Percentiles rank a stretch among this genome's conserved stretches.
Evolutionary conservation across 2,888 invertebrate genomes (phyloP).

Genomic region (Nomada ruficornis): DNA sequence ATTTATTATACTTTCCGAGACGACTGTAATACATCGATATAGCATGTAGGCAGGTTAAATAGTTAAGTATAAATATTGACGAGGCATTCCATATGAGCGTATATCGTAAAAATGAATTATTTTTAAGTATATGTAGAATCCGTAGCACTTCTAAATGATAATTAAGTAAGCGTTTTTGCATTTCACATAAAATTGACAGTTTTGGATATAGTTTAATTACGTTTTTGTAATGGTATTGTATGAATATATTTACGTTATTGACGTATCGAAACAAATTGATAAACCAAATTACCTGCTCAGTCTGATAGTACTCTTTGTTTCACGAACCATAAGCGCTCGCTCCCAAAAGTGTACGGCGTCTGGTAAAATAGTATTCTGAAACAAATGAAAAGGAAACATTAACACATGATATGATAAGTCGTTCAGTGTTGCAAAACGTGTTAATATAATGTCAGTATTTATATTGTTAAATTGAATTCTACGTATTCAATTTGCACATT

Average conservation of each 20-base stretch:
- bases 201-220: too few relatives aligned
- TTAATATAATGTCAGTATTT: background rate
- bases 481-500: too few relatives aligned
- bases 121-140: too few relatives aligned
- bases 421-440: background rate
- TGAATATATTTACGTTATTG: background rate
- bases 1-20: background rate
- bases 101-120: too few relatives aligned
- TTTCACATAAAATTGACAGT: too few relatives aligned
- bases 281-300: slow-evolving; percentile 90
- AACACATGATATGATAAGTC: slow-evolving; percentile 1
- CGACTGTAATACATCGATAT: background rate
- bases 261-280: background rate
- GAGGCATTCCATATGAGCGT: too few relatives aligned
- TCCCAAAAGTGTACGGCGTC: slow-evolving; percentile 98
- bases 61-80: too few relatives aligned
- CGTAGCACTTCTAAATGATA: too few relatives aligned
- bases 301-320: slow-evolving; percentile 93
- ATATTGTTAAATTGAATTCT: background rate
- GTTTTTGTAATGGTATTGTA: too few relatives aligned
- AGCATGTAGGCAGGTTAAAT: background rate
- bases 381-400: slow-evolving; percentile 28
- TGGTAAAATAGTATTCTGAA: slow-evolving; percentile 94
- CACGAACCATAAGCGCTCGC: slow-evolving; percentile 94
- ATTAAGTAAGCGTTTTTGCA: too few relatives aligned